These are phyloP conservation scores for Campylomormyrus tamandua DNA, from an alignment of 2,113 vertebrate genomes.

Conservation along the genomic window DNA sequence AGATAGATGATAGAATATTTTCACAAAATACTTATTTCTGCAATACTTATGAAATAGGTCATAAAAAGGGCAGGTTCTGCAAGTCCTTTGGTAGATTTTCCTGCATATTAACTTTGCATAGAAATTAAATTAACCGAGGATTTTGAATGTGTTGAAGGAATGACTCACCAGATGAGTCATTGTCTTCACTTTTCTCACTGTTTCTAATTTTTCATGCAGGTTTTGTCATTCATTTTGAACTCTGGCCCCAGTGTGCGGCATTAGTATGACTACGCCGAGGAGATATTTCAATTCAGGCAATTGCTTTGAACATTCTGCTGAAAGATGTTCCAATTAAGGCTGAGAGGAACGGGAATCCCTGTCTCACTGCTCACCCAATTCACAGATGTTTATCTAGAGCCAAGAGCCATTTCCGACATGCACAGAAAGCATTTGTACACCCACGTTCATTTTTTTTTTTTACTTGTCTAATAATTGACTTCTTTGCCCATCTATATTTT, in stretches of 20 bases:
- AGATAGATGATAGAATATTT: background rate
- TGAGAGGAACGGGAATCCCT: background rate
- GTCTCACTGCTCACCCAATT: background rate
- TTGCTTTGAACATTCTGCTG: constrained; percentile 8
- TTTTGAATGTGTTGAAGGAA: background rate
- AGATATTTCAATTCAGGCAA: background rate
- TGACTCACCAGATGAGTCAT: background rate
- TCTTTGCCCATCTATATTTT: background rate
- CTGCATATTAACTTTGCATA: background rate
- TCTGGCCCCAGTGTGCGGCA: background rate
- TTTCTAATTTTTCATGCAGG: background rate
- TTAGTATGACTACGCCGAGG: background rate
- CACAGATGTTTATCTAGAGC: background rate
- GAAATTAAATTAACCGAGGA: background rate
- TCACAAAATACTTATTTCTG: background rate
- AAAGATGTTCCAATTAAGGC: background rate
- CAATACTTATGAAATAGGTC: background rate
- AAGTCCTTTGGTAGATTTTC: background rate
- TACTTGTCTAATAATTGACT: background rate
- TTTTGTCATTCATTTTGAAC: background rate
- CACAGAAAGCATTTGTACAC: background rate
- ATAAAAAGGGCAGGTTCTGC: background rate
- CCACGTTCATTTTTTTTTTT: background rate
- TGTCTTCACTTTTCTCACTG: background rate
- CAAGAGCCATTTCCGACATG: background rate